Evolutionary conservation across 2,888 invertebrate species (phyloP), one percentile per base, ranked within the genome.

Genomic region (Peribatodes rhomboidaria): DNA sequence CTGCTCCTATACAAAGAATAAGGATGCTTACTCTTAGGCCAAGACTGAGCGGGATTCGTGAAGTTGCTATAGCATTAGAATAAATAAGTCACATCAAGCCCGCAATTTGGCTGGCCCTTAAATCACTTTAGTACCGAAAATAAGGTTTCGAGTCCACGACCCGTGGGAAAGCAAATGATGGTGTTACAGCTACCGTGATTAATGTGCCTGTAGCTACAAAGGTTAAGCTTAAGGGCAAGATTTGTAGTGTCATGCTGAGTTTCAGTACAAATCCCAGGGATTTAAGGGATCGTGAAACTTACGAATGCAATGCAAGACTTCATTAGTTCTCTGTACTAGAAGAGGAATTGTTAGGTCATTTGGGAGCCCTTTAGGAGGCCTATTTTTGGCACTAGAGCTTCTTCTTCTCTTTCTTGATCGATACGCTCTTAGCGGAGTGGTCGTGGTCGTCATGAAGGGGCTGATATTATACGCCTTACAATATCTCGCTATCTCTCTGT

Each of bases 21-120:
- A 49, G 46, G 41, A 16, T 47, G 22, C 39, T 10, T n/a, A 13
- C 22, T 50, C 47, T 41, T 14, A 52, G 58, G 58, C 20, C 46
- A 58, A 35, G 16, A 18, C 16, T 27, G 11, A 22, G 39, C 37
- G 46, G n/a, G 44, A 20, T 41, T 35, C 47, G 57, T 44, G 49
- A 9, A 49, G 54, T 49, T 33, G 22, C 42, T 49, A 27, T 27
- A 41, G 47, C 54, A 55, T 59, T 55, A 59, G 41, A 49, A 64
- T 64, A 64, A 64, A 64, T 64, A 58, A 58, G 63, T 58, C 18
- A 62, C 62, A 52, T 53, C 52, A 62, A 50, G 27, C 16, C 20
- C 35, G 65, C 35, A 46, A 60, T 65, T 65, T 52, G 33, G 39
- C 31, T 55, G 50, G 35, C 59, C 59, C 60, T 52, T 60, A 65